phyloP scores from a whole-genome alignment of 2,113 vertebrate species.

The Arenaria interpres region DNA sequence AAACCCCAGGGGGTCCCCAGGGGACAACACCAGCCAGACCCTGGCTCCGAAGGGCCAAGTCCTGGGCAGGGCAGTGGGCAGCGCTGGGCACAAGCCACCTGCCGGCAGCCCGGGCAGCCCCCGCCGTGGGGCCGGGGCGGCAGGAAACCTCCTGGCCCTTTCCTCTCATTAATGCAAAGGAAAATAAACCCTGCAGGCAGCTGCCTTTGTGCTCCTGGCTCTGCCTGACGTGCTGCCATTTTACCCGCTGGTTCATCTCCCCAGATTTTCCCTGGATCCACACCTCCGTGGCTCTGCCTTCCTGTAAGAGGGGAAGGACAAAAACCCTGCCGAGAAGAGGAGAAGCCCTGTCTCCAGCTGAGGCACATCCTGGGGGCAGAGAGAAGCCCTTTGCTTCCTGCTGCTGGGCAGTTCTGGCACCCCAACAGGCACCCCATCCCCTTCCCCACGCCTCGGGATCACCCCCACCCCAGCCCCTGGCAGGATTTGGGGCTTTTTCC shows the following conservation, averaged over 20 bases:
- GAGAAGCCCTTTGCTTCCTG: not conserved
- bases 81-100: not conserved
- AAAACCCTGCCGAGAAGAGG: not conserved
- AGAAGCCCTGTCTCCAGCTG: not conserved
- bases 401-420: not conserved
- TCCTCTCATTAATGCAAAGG: not conserved
- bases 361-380: accelerated
- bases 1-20: accelerated
- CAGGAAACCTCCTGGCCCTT: not conserved
- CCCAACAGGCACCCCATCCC: no score
- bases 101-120: not conserved
- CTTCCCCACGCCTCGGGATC: accelerated
- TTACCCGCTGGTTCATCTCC: accelerated
- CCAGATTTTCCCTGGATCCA: not conserved
- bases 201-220: not conserved
- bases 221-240: not conserved
- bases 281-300: accelerated
- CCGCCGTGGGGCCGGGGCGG: accelerated
- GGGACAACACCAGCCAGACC: no score
- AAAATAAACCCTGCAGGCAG: not conserved
- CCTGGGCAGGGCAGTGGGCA: not conserved
- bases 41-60: accelerated
- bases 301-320: not conserved
- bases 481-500: not conserved
- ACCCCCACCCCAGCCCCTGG: not conserved